Percentiles rank a stretch among this genome's conserved stretches.
Evolutionary conservation across 2,113 vertebrate genomes (phyloP).

Genomic region (Gavialis gangeticus): DNA sequence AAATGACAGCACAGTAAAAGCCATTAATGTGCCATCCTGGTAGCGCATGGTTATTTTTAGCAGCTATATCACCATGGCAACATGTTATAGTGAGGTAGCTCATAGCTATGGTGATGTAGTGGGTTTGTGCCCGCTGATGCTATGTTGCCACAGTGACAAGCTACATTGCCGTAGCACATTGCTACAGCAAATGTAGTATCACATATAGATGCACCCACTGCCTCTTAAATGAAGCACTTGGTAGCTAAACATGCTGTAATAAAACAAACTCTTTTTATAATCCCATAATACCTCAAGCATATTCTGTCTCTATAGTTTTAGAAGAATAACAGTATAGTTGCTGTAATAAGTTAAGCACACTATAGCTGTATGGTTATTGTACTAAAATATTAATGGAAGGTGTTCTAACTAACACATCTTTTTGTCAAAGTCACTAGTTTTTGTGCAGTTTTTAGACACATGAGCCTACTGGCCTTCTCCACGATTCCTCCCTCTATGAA

Average conservation of each 20-base stretch:
- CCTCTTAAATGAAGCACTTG: neutral
- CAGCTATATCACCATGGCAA: too few relatives aligned
- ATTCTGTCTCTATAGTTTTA: neutral
- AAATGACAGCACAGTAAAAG: too few relatives aligned
- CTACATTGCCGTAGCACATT: too few relatives aligned
- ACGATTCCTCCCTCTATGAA: neutral
- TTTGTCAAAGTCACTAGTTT: neutral
- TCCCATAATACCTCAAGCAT: neutral
- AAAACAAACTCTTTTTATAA: neutral
- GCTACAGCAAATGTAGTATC: too few relatives aligned
- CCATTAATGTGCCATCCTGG: too few relatives aligned
- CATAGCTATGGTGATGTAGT: too few relatives aligned
- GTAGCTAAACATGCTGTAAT: neutral
- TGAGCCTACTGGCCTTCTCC: neutral
- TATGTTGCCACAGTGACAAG: too few relatives aligned
- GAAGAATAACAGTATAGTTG: accelerated
- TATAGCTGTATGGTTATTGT: neutral
- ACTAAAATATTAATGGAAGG: neutral
- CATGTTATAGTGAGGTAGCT: too few relatives aligned
- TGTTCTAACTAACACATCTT: neutral
- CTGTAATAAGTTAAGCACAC: neutral
- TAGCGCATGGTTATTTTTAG: too few relatives aligned
- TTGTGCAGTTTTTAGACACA: neutral
- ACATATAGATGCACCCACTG: too few relatives aligned
- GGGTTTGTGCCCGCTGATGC: too few relatives aligned